These are phyloP conservation scores for Epizoanthus ramosus DNA, from an alignment of 92 coral and sea anemone genomes.

Conservation along the genomic window DNA sequence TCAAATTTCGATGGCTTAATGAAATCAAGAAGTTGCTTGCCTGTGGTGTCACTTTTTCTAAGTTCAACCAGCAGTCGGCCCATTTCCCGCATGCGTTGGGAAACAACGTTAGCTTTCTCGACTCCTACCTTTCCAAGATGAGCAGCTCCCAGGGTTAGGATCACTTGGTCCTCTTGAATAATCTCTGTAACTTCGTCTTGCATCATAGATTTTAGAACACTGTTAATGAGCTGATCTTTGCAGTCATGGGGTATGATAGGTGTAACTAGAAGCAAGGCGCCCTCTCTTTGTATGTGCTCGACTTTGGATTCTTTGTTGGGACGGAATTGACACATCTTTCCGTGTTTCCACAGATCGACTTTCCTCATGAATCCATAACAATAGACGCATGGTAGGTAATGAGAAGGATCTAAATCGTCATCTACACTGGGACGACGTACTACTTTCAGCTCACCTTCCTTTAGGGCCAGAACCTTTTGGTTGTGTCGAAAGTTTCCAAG, in stretches of 20 bases:
- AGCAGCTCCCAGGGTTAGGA: conserved; percentile 38
- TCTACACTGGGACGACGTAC: neutral
- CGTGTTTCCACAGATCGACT: conserved; percentile 53
- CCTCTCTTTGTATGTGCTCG: neutral
- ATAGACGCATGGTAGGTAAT: conserved; percentile 29
- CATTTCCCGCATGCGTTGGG: conserved; percentile 62
- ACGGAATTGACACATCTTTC: neutral
- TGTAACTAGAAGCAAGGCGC: neutral
- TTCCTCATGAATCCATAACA: conserved; percentile 53
- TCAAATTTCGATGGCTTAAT: neutral
- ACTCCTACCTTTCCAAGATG: conserved; percentile 33
- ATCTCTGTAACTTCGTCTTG: conserved; percentile 31
- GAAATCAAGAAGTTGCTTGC: neutral
- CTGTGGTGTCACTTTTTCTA: neutral
- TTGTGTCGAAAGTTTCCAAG: too few relatives aligned
- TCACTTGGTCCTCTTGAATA: conserved; percentile 14
- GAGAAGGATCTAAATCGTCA: too few relatives aligned
- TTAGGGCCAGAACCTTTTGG: too few relatives aligned
- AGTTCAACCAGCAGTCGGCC: conserved; percentile 11
- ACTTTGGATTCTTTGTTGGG: neutral
- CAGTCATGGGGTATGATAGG: neutral
- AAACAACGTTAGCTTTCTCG: conserved; percentile 26
- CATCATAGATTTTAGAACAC: conserved; percentile 28
- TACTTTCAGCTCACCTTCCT: neutral
- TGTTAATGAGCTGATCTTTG: neutral